Conservation (phyloP, 2,888 invertebrate genomes). For the Agrenia bidenticulata region DNA sequence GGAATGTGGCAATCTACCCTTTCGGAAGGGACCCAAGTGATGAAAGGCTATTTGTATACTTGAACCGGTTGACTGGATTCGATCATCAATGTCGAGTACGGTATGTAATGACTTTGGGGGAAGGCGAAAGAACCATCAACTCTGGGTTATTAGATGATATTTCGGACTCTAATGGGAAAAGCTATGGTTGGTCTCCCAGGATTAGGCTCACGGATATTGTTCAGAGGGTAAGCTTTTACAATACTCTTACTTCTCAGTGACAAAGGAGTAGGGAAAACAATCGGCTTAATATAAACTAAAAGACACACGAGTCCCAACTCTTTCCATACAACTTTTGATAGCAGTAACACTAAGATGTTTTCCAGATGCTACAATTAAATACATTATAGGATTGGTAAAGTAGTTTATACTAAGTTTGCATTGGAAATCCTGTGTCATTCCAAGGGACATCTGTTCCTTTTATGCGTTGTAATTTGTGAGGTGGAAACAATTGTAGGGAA, state of each 20-base stretch:
- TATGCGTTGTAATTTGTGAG: too few relatives aligned
- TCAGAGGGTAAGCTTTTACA: constrained; percentile 42
- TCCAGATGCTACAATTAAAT: too few relatives aligned
- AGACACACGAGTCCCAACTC: too few relatives aligned
- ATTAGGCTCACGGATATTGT: constrained; percentile 61
- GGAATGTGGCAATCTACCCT: constrained; percentile 70
- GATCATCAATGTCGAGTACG: constrained; percentile 74
- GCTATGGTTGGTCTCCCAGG: constrained; percentile 70
- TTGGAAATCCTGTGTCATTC: too few relatives aligned
- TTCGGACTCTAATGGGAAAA: constrained; percentile 70
- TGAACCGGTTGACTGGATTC: constrained; percentile 75
- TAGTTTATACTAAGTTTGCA: too few relatives aligned
- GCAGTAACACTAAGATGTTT: too few relatives aligned
- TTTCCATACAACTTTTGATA: too few relatives aligned
- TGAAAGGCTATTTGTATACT: constrained; percentile 61
- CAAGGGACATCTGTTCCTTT: too few relatives aligned
- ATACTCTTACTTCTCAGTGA: neutral
- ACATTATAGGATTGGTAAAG: too few relatives aligned
- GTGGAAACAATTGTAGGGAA: too few relatives aligned
- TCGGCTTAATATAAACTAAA: too few relatives aligned
- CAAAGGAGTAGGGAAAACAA: too few relatives aligned
- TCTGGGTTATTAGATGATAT: constrained; percentile 71
- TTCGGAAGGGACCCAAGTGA: constrained; percentile 56
- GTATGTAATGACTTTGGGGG: constrained; percentile 64
- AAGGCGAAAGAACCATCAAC: constrained; percentile 67